phyloP scores from a whole-genome alignment of 2,797 vertebrate genomes.

The Gambusia yucatana region DNA sequence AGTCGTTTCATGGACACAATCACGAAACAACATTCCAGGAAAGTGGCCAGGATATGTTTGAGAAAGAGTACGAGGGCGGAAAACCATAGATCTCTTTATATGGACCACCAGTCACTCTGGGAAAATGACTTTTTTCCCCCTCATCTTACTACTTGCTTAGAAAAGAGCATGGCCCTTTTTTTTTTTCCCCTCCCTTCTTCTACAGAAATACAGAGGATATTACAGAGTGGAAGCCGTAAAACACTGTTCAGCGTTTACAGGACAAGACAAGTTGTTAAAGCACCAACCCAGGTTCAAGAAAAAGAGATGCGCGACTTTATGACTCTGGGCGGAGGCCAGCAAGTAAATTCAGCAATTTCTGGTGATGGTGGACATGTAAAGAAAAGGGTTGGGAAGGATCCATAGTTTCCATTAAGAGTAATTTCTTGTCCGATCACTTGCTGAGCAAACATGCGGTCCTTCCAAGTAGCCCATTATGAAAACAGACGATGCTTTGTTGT shows the following conservation, averaged over 20 bases:
- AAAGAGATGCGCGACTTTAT: conserved; percentile 3
- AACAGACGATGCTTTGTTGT: conserved; percentile 62
- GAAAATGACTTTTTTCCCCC: not conserved
- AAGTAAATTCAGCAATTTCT: conserved; percentile 60
- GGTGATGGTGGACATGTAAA: conserved; percentile 46
- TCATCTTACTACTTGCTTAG: not conserved
- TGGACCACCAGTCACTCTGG: not conserved
- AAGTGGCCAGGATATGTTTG: not conserved
- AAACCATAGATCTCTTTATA: not conserved
- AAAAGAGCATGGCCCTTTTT: not conserved
- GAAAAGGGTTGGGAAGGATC: conserved; percentile 72
- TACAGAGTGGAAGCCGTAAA: not conserved
- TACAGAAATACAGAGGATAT: not conserved
- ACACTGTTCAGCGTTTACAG: not conserved
- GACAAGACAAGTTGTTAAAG: not conserved
- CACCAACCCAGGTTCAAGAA: too few species aligned
- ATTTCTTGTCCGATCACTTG: conserved; percentile 74
- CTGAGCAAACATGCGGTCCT: conserved; percentile 76
- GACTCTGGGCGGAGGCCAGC: conserved; percentile 44
- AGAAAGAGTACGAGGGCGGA: not conserved
- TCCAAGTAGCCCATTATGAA: conserved; percentile 69
- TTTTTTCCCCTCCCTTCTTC: not conserved
- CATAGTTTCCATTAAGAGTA: conserved; percentile 81
- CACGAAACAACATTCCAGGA: not conserved
- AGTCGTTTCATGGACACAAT: not conserved